Percentiles rank a stretch among this genome's conserved stretches.
phyloP scores from a whole-genome alignment of 2,888 invertebrate species.

The Hetaerina titia region DNA sequence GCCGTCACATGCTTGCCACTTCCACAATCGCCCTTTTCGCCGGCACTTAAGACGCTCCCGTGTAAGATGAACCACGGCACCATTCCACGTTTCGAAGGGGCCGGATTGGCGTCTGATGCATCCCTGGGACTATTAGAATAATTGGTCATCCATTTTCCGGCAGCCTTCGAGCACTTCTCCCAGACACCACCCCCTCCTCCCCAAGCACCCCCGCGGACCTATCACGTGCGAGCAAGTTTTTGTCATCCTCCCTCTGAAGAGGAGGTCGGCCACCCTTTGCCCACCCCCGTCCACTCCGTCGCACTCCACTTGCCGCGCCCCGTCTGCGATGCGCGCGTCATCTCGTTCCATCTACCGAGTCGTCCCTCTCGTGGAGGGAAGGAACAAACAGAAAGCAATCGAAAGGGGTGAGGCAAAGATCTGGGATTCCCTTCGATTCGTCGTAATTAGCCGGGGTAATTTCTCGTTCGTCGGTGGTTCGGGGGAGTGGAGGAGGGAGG shows the following conservation, averaged over 20 bases:
- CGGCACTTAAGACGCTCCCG: neutral
- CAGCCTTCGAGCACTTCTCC: too few relatives aligned
- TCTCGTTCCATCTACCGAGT: neutral
- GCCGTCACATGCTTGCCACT: neutral
- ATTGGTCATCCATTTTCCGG: neutral
- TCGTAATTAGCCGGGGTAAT: too few relatives aligned
- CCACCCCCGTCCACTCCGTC: neutral
- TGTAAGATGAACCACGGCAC: neutral
- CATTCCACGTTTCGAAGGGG: neutral
- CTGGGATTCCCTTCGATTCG: too few relatives aligned
- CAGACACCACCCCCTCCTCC: too few relatives aligned
- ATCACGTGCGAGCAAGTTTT: too few relatives aligned
- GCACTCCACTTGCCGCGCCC: neutral
- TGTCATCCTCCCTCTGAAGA: too few relatives aligned
- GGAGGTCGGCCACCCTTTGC: too few relatives aligned
- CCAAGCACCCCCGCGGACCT: too few relatives aligned
- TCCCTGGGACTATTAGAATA: neutral
- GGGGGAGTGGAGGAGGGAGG: too few relatives aligned
- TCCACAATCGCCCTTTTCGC: neutral
- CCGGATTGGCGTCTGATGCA: neutral
- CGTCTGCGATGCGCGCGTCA: neutral
- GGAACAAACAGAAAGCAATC: too few relatives aligned
- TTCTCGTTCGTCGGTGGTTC: too few relatives aligned
- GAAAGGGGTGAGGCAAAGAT: too few relatives aligned
- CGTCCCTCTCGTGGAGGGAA: neutral